Base-by-base conservation (phyloP, 1,140 invertebrate species). In the Geopemphigus sp. region DNA sequence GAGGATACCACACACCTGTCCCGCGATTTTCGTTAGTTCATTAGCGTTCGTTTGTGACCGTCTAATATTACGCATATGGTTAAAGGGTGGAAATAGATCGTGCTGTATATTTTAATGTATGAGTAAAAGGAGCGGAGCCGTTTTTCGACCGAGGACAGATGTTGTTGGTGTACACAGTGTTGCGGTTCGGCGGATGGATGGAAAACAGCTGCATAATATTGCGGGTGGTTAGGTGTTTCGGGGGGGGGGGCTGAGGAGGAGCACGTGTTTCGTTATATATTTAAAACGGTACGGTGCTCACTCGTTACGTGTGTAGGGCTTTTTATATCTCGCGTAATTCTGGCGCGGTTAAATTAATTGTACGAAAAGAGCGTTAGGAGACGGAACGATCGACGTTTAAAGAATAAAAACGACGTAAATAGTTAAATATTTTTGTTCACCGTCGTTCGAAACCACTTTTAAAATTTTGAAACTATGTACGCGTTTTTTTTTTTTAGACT, bases 191-290 rank as follows among this genome's bases (percentile, higher is more conserved):
- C 57, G 61, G 57, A 39, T 63, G 74, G 57, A 78, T 12, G 10
- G n/a, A 78, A 61, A 63, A 78, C 74, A 78, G 74, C 74, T 78
- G 74, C 74, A 63, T 63, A n/a, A n/a, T n/a, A 63, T 5, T 5
- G 32, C 45, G 15, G 32, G 32, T 39, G 6, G 32, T n/a, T n/a
- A n/a, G 4, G 32, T 78, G 61, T 50, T 78, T 45, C 59, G 26
- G n/a, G n/a, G 32, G n/a, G n/a, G n/a, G n/a, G n/a, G n/a, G n/a
- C n/a, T n/a, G n/a, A n/a, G n/a, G n/a, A n/a, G n/a, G n/a, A n/a
- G n/a, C 22, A 59, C 32, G n/a, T 45, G 32, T 57, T 56, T 59
- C 54, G 19, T 24, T n/a, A 10, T 66, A 66, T 39, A 39, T 39
- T 39, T 39, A 8, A 50, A 50, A 50, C 17, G 6, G 14, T 10